Conservation (phyloP, 2,888 invertebrate species). For the Epiblema foenella region DNA sequence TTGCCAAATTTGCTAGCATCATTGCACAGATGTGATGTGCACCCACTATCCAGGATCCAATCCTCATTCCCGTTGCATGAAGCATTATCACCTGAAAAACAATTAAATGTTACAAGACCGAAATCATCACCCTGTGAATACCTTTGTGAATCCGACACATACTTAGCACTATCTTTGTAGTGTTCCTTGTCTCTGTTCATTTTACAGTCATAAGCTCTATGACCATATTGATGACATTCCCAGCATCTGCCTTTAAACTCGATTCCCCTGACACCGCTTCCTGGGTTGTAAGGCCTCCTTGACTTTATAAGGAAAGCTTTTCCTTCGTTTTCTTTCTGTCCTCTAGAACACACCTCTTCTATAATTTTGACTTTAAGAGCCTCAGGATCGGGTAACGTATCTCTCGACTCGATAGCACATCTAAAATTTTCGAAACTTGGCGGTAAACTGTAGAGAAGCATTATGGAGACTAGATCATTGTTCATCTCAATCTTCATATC, state of each 20-base stretch:
- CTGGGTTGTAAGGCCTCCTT: neutral
- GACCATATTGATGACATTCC: neutral
- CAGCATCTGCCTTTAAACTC: slow-evolving; percentile 2
- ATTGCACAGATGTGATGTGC: slow-evolving; percentile 15
- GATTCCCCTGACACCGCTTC: neutral
- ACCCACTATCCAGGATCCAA: slow-evolving; percentile 19
- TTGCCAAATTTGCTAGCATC: slow-evolving; percentile 5
- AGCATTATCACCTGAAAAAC: slow-evolving; percentile 21
- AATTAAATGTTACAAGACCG: slow-evolving; percentile 11
- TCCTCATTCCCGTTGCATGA: neutral
- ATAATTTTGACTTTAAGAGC: slow-evolving; percentile 11
- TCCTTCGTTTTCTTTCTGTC: neutral
- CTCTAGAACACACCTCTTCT: slow-evolving; percentile 4
- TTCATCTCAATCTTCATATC: too few relatives aligned
- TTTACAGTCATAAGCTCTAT: slow-evolving; percentile 8
- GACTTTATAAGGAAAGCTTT: neutral
- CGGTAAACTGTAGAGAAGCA: too few relatives aligned
- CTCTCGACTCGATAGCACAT: too few relatives aligned
- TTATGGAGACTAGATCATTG: too few relatives aligned
- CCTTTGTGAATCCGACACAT: neutral
- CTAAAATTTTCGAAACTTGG: too few relatives aligned
- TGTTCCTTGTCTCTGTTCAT: neutral
- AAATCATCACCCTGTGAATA: neutral
- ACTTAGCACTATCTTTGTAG: slow-evolving; percentile 3
- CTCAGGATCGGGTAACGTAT: neutral